Evolutionary conservation across 2,113 vertebrate genomes (phyloP).

Genomic region (Bucco capensis): DNA sequence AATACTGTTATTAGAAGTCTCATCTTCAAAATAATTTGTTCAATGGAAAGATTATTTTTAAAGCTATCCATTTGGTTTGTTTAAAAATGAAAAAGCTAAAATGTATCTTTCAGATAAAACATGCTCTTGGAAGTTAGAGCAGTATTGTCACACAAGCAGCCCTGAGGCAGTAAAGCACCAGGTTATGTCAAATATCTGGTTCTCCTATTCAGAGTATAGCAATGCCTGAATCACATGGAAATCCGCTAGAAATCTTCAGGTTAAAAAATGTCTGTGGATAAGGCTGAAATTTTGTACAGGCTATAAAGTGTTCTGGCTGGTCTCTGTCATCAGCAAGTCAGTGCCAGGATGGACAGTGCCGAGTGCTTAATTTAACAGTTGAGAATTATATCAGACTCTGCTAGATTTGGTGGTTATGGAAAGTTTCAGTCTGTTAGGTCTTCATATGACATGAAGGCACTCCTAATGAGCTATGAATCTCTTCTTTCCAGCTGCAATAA

Average conservation of each 20-base stretch:
- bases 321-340: not conserved
- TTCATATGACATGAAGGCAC: not conserved
- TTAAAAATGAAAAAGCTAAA: not conserved
- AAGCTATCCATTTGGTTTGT: not conserved
- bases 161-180: not conserved
- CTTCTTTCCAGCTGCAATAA: not conserved
- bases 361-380: not conserved
- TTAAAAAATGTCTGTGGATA: not conserved
- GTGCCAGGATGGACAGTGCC: not conserved
- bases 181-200: not conserved
- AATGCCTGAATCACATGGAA: not conserved
- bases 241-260: not conserved
- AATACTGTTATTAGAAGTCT: not conserved
- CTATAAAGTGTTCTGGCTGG: not conserved
- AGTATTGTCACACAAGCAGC: not conserved
- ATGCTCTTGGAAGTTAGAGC: not conserved
- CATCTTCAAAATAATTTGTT: conserved; percentile 20
- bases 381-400: not conserved
- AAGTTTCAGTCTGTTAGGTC: not conserved
- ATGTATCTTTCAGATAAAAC: not conserved
- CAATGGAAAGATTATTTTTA: not conserved
- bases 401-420: not conserved
- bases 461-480: not conserved
- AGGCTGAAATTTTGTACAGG: not conserved
- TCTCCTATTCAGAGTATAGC: not conserved